Percentiles rank a stretch among this genome's conserved stretches.
Conservation (phyloP, 2,888 invertebrate genomes). For the Tenthredo mesomela region DNA sequence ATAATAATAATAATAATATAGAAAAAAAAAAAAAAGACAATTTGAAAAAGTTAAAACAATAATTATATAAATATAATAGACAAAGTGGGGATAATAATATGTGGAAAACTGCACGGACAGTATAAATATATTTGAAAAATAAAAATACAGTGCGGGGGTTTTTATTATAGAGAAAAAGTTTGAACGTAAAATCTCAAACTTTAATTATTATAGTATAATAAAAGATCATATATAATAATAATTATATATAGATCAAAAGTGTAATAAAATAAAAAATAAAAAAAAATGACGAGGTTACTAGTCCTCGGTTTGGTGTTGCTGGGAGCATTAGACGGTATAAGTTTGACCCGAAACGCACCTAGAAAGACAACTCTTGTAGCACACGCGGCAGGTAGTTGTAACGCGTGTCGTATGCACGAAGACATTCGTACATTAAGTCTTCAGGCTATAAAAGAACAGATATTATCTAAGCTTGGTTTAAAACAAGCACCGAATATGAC, state of each 20-base stretch:
- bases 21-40: background rate
- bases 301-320: constrained; percentile 70
- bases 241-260: no score
- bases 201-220: no score
- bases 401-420: constrained; percentile 80
- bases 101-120: background rate
- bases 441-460: constrained; percentile 82
- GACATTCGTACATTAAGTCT: constrained; percentile 81
- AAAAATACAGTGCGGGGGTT: background rate
- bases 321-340: constrained; percentile 69
- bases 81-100: background rate
- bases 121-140: background rate
- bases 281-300: constrained; percentile 72
- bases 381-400: constrained; percentile 76
- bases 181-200: background rate
- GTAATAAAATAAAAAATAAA: no score
- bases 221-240: no score
- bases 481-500: constrained; percentile 82
- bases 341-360: constrained; percentile 61
- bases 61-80: background rate
- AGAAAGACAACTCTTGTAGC: constrained; percentile 58
- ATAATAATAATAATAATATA: no score
- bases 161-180: no score
- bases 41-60: background rate
- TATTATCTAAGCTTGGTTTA: constrained; percentile 81